phyloP scores from a whole-genome alignment of 2,797 vertebrate genomes.

The Falco cherrug region DNA sequence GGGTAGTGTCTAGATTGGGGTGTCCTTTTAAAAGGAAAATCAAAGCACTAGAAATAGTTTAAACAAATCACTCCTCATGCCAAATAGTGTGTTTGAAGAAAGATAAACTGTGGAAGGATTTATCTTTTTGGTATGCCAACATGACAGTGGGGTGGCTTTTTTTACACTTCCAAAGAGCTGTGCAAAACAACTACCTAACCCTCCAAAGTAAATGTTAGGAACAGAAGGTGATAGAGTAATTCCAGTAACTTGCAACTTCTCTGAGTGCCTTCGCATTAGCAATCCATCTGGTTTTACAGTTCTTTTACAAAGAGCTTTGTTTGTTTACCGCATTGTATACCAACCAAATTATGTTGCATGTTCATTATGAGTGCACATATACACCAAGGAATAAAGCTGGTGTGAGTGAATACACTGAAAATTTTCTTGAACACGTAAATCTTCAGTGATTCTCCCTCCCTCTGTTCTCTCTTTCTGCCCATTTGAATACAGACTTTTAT shows the following conservation, averaged over 20 bases:
- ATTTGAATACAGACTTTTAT: not conserved
- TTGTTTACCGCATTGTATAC: not conserved
- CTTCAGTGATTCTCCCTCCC: not conserved
- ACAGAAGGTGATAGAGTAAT: not conserved
- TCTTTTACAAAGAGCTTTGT: not conserved
- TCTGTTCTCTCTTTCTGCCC: not conserved
- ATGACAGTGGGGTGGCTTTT: not conserved
- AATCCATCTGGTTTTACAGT: not conserved
- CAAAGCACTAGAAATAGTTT: not conserved
- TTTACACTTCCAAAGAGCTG: not conserved
- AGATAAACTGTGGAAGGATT: not conserved
- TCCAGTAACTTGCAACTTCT: not conserved
- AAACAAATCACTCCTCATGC: not conserved
- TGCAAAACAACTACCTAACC: not conserved
- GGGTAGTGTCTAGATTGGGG: not conserved
- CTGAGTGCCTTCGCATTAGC: not conserved
- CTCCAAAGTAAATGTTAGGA: not conserved
- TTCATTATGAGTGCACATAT: not conserved
- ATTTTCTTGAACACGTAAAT: not conserved
- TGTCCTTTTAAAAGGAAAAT: not conserved
- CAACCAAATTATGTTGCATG: not conserved
- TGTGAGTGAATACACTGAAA: not conserved
- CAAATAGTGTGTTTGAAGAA: not conserved
- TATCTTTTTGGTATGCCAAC: not conserved
- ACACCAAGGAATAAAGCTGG: not conserved